Base-by-base conservation (phyloP, 2,113 vertebrate genomes). In the Sebastes schlegelii region DNA sequence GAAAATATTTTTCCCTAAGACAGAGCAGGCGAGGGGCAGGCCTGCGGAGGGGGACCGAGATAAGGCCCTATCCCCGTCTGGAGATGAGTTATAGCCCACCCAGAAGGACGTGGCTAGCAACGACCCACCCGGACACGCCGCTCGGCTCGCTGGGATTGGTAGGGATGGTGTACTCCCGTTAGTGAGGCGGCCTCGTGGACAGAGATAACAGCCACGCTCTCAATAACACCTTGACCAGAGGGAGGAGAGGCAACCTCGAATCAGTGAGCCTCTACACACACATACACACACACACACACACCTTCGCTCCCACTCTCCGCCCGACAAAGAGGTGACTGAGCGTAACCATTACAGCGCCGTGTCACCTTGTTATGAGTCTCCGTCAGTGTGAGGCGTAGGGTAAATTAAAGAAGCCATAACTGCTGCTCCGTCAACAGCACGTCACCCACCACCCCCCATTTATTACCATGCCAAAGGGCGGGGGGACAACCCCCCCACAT, bases 81-180 rank as follows among this genome's bases (percentile, higher is more conserved):
- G 68, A 90, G 92, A 94, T 93, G 94, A 94, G 89, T 93, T 93
- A 95, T 93, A 86, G 93, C 91, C 94, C 94, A 94, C 94, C 94
- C 90, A 90, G 86, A 85, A 91, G 92, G 88, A 92, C 51, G 87
- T 85, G 88, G 91, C 88, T 87, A 88, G 89, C 88, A 86, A 84
- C 85, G 60, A 87, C 86, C 90, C 80, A 82, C 85, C 83, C 77
- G 68, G 74, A 91, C 91, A 86, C 40, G 69, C 83, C 19, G 70
- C 81, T 67, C 78, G 6, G 83, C 88, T 82, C 1, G 16, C 75
- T 69, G 67, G 84, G 87, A 92, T 91, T 88, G 91, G 88, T 82
- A 55, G 74, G 66, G 79, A 74, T 13, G 84, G 77, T 71, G 88
- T 85, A 46, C 78, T 83, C 69, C 82, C 4, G 79, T 88, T 85